Conservation (phyloP, 2,888 invertebrate genomes). For the Formica aserva region DNA sequence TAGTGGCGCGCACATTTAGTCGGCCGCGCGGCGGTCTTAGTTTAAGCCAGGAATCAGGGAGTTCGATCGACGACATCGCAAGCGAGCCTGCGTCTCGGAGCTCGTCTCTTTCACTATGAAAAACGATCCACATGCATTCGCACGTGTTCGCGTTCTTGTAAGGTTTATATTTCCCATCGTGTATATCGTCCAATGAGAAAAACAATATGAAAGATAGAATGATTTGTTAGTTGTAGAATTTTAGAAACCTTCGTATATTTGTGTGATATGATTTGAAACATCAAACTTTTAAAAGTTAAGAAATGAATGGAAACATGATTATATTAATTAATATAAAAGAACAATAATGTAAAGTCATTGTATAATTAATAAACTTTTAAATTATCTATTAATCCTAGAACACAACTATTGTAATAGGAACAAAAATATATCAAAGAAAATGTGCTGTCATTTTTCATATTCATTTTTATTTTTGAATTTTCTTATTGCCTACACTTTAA, state of each 20-base stretch:
- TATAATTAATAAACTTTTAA: background rate
- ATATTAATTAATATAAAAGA: background rate
- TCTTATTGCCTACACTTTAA: background rate
- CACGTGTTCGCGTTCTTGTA: conserved; percentile 50
- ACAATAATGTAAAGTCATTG: background rate
- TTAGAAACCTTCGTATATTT: background rate
- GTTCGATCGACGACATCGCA: conserved; percentile 59
- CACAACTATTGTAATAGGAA: background rate
- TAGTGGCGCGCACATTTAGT: conserved; percentile 52
- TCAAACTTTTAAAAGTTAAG: background rate
- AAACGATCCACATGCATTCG: conserved; percentile 61
- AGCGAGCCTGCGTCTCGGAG: conserved; percentile 57
- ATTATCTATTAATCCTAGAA: background rate
- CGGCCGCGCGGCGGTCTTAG: conserved; percentile 57
- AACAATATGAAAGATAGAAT: background rate
- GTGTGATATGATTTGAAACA: background rate
- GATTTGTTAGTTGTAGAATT: background rate
- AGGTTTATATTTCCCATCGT: background rate
- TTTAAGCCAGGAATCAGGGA: conserved; percentile 59
- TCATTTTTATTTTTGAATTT: background rate
- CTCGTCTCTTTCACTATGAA: conserved; percentile 49
- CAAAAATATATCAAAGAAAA: background rate
- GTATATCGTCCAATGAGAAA: background rate
- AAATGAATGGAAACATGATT: background rate
- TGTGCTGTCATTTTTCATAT: background rate